Base-by-base conservation (phyloP, 2,113 vertebrate species). In the Coturnix japonica region DNA sequence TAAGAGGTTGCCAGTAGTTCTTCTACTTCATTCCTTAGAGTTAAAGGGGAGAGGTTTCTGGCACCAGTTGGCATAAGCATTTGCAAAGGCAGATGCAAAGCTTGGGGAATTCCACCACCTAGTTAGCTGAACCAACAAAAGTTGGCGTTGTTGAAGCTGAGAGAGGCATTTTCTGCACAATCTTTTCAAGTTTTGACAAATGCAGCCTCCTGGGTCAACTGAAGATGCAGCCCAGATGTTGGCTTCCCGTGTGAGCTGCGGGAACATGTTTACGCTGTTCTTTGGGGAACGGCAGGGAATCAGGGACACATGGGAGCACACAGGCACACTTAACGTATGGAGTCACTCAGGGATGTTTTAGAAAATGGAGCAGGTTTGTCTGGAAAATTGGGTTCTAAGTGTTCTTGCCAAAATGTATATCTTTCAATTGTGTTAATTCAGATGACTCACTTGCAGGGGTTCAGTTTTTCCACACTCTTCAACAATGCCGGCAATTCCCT, bases 51-150 rank as follows among this genome's bases (percentile, higher is more conserved):
- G 94, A 96, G 93, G 93, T 64, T 96, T 85, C 92, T 96, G 95
- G 95, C 81, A 2, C 33, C 60, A 23, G 57, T 85, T 91, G 0
- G 94, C 76, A 85, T 74, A 72, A 82, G 64, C 70, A 30, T 90
- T 95, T 95, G 90, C 49, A 73, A 93, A 89, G 71, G 84, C 86
- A 93, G 37, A 89, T 82, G 59, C 74, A 94, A 87, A 91, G 90
- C 57, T 64, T 66, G 91, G 92, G 95, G 95, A 96, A 93, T 95
- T 95, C 92, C 94, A 96, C 74, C 91, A 91, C 92, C 95, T 91
- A 93, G 92, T 89, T 92, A 82, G 71, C 54, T 93, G 81, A 96
- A 96, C 84, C 84, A 93, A 87, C 64, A 89, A 46, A 74, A 87
- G 37, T 30, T 94, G 89, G 87, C 95, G 93, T 91, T 53, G 46